Evolutionary conservation across 2,888 invertebrate species (phyloP), one percentile per base, ranked within the genome.

Genomic region (Diogma glabrata): DNA sequence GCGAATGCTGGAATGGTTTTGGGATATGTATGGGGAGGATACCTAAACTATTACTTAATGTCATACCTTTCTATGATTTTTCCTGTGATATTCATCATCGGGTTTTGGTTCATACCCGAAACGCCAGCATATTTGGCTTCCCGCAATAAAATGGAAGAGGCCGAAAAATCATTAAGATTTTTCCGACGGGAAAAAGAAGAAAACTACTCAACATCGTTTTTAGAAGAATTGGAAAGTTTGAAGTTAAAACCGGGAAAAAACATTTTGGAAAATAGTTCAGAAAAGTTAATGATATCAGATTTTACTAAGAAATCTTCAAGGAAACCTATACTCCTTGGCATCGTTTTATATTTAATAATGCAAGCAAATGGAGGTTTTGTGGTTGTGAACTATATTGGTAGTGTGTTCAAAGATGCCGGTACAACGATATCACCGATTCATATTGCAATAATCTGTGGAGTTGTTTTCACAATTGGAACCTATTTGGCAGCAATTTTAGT

Each of bases 321-420:
- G 0, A 67, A 64, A 40, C 65, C 65, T 0, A 58, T 64, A n/a
- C 12, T 61, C 1, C 64, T 69, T 49, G 64, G 67, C 3, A 51
- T 65, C 5, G 64, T 58, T 1, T 56, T 70, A n/a, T 56, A 68
- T 56, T 52, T 58, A 1, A 48, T 65, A 9, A 66, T 67, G 56
- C 66, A 68, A 52, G 56, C 62, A 22, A 64, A 64, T 50, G 69
- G 69, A 16, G 63, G 65, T 50, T 69, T 66, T 49, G 67, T 64
- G 4, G 61, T 69, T 63, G 50, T 70, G 6, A 69, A 62, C 53
- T 69, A 67, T 26, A 65, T 69, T 4, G 67, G 66, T 1, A 56
- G 59, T 6, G 67, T 70, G 14, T 70, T 69, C 40, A 19, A 63
- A 24, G 54, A 64, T 50, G 58, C 68, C 6, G 70, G 69, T 0